Conservation (phyloP, 2,113 vertebrate species). For the Peromyscus leucopus region DNA sequence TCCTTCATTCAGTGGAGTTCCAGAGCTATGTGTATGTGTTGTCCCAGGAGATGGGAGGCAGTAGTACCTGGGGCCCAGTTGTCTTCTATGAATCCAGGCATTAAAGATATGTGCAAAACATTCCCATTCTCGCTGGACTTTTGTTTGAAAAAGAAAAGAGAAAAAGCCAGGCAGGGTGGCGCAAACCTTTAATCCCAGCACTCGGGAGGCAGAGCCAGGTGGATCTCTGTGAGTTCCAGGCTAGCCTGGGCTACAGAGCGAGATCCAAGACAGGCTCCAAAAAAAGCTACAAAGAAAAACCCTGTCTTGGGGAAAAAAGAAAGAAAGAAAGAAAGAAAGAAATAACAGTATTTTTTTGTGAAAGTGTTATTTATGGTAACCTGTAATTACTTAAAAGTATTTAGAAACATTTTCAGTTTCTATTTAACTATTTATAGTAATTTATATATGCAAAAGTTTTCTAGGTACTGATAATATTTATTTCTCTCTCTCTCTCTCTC, state of each 20-base stretch:
- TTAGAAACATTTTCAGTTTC: constrained; percentile 4
- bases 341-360: neutral
- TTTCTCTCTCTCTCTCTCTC: too few species aligned
- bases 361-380: neutral
- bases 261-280: too few species aligned
- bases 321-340: too few species aligned
- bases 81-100: neutral
- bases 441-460: neutral
- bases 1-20: neutral
- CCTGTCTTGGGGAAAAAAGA: too few species aligned
- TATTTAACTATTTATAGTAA: neutral
- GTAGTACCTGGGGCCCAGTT: neutral
- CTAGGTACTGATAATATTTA: neutral
- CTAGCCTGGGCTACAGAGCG: too few species aligned
- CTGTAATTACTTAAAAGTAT: neutral
- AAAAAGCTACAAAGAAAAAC: too few species aligned
- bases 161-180: too few species aligned
- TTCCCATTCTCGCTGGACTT: neutral
- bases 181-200: too few species aligned
- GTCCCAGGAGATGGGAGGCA: rapidly evolving
- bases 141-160: neutral
- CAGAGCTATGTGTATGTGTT: neutral
- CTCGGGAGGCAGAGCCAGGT: too few species aligned
- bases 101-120: neutral
- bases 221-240: too few species aligned